Conservation (phyloP, 2,888 invertebrate species). For the Vesta saturnalis region DNA sequence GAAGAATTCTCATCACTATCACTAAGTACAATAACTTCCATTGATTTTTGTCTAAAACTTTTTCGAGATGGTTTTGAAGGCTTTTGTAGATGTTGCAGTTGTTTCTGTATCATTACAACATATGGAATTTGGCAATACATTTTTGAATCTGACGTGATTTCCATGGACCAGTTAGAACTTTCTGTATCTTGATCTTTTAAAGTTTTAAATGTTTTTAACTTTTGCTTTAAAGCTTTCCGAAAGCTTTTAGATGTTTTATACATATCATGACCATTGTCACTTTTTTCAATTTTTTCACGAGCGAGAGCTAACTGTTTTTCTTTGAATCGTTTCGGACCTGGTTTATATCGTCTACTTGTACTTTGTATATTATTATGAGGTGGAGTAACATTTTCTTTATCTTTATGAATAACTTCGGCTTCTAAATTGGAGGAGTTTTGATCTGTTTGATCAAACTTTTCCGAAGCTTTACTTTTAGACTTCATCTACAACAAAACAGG, state of each 20-base stretch:
- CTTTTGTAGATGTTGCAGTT: not conserved
- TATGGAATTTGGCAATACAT: conserved; percentile 17
- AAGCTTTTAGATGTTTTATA: not conserved
- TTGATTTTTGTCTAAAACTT: not conserved
- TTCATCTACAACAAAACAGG: too few relatives aligned
- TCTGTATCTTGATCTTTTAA: not conserved
- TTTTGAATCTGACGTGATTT: conserved; percentile 2
- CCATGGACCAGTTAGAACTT: not conserved
- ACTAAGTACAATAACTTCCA: not conserved
- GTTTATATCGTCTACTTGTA: not conserved
- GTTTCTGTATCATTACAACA: conserved; percentile 2
- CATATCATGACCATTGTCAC: not conserved
- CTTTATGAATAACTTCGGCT: not conserved
- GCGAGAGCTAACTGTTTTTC: not conserved
- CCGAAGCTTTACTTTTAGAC: not conserved
- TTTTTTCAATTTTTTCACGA: not conserved
- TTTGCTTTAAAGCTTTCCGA: not conserved
- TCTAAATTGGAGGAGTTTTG: not conserved
- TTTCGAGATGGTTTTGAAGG: not conserved
- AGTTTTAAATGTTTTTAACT: conserved; percentile 13
- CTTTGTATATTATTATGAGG: conserved; percentile 6
- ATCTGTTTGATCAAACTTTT: not conserved
- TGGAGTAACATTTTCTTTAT: conserved; percentile 20
- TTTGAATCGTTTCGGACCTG: too few relatives aligned
- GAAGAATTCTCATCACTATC: not conserved